Evolutionary conservation across 1,140 invertebrate species (phyloP), one percentile per base, ranked within the genome.

Genomic region (Bacillus rossius): DNA sequence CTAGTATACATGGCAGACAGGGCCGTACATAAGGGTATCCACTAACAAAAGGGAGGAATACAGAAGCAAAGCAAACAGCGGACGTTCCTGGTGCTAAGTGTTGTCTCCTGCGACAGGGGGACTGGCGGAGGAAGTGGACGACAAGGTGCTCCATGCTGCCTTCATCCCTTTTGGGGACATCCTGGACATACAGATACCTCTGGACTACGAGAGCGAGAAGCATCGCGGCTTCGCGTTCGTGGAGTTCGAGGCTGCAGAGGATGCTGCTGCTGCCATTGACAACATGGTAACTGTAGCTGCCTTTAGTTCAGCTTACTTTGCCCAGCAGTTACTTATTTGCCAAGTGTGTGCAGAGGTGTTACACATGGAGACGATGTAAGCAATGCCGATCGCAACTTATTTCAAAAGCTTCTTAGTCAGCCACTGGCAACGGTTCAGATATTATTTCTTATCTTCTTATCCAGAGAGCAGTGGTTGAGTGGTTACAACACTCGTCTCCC

Each of bases 91-190:
- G n/a, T n/a, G n/a, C n/a, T n/a, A n/a, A n/a, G 38, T 10, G 56
- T 55, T 13, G 38, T 47, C 41, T 52, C 29, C 34, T 60, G n/a
- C n/a, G n/a, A 10, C 50, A 84, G 90, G 97, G 62, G 96, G 97
- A 7, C 79, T 99, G 64, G 91, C 95, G 0, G 96, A 99, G 69
- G 96, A 99, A 81, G 96, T 98, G 0, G 94, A 96, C 68, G 94
- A 98, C 67, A 95, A 98, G 77, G 84, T 96, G 58, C 76, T 99
- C 3, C 90, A 94, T 73, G 92, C 94, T 60, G 96, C 96, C 0
- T 99, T 99, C 70, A 93, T 98, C 65, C 94, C 96, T 14, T 99
- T 99, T 77, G 97, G 97, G 13, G 97, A 99, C 72, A 88, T 99
- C 49, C 83, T 95, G 34, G 96, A 99, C 74, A 88, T 99, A 23